These are phyloP conservation scores for Chirona hameri DNA, from an alignment of 2,888 invertebrate species.

Conservation along the genomic window DNA sequence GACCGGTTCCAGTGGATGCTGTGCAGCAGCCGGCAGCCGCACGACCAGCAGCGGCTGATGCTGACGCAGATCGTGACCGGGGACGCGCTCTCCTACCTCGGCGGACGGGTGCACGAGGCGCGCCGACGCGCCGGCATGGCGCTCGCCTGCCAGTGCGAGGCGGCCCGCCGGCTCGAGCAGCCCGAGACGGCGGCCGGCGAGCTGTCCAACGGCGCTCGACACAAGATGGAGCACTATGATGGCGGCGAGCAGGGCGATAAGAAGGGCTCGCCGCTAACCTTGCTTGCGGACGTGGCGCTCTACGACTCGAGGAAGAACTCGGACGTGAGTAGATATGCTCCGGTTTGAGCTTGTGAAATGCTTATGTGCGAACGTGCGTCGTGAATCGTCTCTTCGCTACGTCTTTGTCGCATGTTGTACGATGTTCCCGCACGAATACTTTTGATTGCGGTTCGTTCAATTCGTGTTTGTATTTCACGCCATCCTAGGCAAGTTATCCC, in stretches of 20 bases:
- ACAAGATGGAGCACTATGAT: neutral
- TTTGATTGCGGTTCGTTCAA: too few species aligned
- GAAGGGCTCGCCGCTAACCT: slow-evolving; percentile 56
- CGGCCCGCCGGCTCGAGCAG: slow-evolving; percentile 39
- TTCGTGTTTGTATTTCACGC: too few species aligned
- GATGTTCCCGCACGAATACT: too few species aligned
- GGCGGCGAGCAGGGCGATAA: neutral
- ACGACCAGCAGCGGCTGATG: slow-evolving; percentile 81
- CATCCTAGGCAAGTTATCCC: too few species aligned
- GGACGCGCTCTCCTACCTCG: slow-evolving; percentile 65
- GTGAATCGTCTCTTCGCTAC: too few species aligned
- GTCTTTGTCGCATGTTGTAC: too few species aligned
- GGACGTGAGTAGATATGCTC: neutral
- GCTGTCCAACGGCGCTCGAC: neutral
- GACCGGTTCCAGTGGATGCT: slow-evolving; percentile 80
- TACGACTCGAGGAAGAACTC: slow-evolving; percentile 49
- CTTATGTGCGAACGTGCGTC: too few species aligned
- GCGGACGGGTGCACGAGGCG: slow-evolving; percentile 69
- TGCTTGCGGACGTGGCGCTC: slow-evolving; percentile 65
- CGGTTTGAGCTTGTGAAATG: too few species aligned
- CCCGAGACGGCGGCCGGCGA: slow-evolving; percentile 45
- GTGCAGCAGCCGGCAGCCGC: slow-evolving; percentile 76
- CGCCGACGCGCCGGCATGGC: slow-evolving; percentile 74
- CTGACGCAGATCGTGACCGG: slow-evolving; percentile 95
- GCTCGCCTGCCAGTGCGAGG: slow-evolving; percentile 66